Evolutionary conservation across 2,888 invertebrate species (phyloP).

Genomic region (Polymixis lichenea): DNA sequence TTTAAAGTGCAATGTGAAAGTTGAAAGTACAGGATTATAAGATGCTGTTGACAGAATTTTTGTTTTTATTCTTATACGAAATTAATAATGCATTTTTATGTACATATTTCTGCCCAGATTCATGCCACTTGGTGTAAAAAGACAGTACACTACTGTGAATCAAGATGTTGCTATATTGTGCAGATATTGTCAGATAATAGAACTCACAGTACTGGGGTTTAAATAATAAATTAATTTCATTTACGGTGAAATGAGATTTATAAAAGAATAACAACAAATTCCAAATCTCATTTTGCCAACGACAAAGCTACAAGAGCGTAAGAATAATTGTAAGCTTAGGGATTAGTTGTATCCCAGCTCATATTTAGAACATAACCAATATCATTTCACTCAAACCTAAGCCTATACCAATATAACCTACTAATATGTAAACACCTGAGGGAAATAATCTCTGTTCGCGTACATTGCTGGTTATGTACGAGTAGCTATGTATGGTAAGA

Average conservation of each 20-base stretch:
- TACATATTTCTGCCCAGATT: constrained; percentile 5
- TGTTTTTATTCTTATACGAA: constrained; percentile 6
- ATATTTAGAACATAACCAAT: constrained; percentile 42
- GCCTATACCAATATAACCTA: constrained; percentile 44
- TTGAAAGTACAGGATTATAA: constrained; percentile 24
- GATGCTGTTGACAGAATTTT: constrained; percentile 5
- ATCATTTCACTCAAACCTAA: constrained; percentile 42
- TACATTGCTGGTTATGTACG: constrained; percentile 41
- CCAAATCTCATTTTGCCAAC: constrained; percentile 17
- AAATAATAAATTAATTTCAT: neutral
- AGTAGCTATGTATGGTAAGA: constrained; percentile 25
- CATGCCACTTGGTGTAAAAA: neutral
- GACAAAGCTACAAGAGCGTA: neutral
- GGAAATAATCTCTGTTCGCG: constrained; percentile 50
- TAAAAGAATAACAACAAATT: neutral
- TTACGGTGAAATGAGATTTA: neutral
- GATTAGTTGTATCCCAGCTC: constrained; percentile 20
- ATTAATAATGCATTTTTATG: constrained; percentile 3
- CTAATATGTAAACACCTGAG: constrained; percentile 53
- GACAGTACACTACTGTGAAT: no score
- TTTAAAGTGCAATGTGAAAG: constrained; percentile 51
- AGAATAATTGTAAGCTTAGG: constrained; percentile 18
- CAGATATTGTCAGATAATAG: neutral
- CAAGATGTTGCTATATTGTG: neutral
- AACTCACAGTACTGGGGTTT: neutral